Evolutionary conservation across 2,113 vertebrate species (phyloP).

Genomic region (Sorex araneus): DNA sequence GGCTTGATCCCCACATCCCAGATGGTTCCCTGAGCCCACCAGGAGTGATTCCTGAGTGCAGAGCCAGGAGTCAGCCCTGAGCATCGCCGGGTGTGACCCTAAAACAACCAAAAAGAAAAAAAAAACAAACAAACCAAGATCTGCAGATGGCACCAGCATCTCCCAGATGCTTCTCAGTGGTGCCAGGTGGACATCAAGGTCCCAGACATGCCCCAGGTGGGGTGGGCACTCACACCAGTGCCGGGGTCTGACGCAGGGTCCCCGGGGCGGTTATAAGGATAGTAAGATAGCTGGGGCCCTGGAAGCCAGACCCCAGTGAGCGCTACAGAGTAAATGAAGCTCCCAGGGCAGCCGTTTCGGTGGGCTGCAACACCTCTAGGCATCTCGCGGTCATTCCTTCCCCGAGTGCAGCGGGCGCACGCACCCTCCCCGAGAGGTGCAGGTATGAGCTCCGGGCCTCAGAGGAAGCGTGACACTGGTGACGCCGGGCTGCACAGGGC

Average conservation of each 20-base stretch:
- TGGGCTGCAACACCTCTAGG: not conserved
- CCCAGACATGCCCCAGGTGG: not conserved
- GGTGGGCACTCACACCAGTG: not conserved
- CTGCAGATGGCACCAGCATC: not conserved
- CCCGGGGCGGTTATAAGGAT: not conserved
- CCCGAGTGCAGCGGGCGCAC: not conserved
- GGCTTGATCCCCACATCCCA: too few species aligned
- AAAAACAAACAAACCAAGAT: too few species aligned
- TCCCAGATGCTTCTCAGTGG: not conserved
- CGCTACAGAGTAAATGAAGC: not conserved
- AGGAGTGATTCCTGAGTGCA: too few species aligned
- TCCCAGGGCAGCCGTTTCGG: not conserved
- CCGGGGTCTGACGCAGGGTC: not conserved
- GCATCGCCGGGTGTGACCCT: too few species aligned
- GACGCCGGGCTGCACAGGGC: too few species aligned
- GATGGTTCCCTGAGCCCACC: too few species aligned
- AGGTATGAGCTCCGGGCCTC: not conserved
- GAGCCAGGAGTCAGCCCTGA: too few species aligned
- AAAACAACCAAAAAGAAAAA: too few species aligned
- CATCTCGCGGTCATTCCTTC: too few species aligned
- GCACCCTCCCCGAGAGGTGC: not conserved
- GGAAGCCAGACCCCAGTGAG: not conserved
- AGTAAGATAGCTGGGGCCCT: not conserved
- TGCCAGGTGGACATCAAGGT: not conserved
- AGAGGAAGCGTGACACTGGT: not conserved